Percentiles rank a stretch among this genome's conserved stretches.
These are phyloP conservation scores for Sycophaga agraensis DNA, from an alignment of 1,140 invertebrate species.

Conservation along the genomic window DNA sequence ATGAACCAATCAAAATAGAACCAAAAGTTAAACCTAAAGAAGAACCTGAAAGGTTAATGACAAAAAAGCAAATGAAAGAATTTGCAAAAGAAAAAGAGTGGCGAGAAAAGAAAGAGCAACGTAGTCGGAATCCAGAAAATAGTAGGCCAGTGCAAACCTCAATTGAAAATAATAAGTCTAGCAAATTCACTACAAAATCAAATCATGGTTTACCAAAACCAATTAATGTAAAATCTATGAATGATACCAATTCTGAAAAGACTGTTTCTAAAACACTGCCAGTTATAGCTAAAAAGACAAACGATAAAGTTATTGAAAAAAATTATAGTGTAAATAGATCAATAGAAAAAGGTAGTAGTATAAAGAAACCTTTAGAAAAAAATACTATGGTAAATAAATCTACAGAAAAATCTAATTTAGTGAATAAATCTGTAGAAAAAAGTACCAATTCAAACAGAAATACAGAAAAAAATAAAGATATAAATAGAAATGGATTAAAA, in stretches of 20 bases:
- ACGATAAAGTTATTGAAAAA: conserved; percentile 32
- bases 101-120: conserved; percentile 57
- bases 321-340: conserved; percentile 16
- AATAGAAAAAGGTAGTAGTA: conserved; percentile 32
- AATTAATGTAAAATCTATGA: not conserved
- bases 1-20: conserved; percentile 70
- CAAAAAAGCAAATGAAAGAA: conserved; percentile 77
- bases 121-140: conserved; percentile 17
- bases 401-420: conserved; percentile 30
- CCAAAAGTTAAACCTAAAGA: conserved; percentile 62
- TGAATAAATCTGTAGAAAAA: conserved; percentile 23
- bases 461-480: conserved; percentile 12
- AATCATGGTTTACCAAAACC: not conserved
- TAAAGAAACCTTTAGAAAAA: conserved; percentile 18
- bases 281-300: conserved; percentile 20
- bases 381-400: conserved; percentile 22
- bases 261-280: conserved; percentile 12
- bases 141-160: conserved; percentile 2
- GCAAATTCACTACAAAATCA: not conserved
- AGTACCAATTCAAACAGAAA: not conserved
- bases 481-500: conserved; percentile 29
- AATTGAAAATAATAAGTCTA: conserved; percentile 4
- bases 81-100: conserved; percentile 64
- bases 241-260: conserved; percentile 3
- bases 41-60: conserved; percentile 72